Conservation (phyloP, 2,113 vertebrate species). For the Dunckerocampus dactyliophorus region DNA sequence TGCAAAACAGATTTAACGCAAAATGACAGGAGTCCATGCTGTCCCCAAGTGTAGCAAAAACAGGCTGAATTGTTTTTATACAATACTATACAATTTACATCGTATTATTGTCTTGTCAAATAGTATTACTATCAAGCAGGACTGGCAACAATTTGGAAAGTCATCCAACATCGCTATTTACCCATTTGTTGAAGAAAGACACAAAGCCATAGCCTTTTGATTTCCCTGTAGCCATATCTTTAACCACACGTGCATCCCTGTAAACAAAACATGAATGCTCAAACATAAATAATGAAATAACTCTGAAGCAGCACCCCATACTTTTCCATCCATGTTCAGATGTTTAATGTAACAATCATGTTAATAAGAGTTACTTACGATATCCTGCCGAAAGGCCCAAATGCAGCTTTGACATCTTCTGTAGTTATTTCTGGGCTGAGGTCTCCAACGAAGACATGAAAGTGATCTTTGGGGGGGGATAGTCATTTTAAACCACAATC, state of each 20-base stretch:
- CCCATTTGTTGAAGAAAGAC: slow-evolving; percentile 99
- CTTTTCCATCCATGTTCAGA: not conserved
- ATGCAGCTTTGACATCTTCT: slow-evolving; percentile 97
- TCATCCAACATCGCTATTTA: slow-evolving; percentile 54
- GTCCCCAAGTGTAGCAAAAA: no score
- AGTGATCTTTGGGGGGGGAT: slow-evolving; percentile 77
- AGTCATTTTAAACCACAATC: not conserved
- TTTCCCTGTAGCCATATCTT: slow-evolving; percentile 98
- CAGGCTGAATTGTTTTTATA: no score
- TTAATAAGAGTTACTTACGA: slow-evolving; percentile 82
- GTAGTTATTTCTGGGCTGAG: slow-evolving; percentile 98
- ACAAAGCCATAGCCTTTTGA: slow-evolving; percentile 99
- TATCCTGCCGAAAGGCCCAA: slow-evolving; percentile 96
- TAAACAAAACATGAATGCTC: slow-evolving; percentile 42
- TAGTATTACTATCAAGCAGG: no score
- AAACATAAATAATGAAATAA: not conserved
- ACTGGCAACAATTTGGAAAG: not conserved
- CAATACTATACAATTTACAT: not conserved
- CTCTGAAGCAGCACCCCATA: not conserved
- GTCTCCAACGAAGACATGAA: slow-evolving; percentile 98
- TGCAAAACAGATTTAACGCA: no score
- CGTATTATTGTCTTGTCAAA: not conserved
- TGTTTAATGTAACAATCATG: not conserved
- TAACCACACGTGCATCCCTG: slow-evolving; percentile 95
- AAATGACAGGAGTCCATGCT: not conserved